Percentiles rank a stretch among this genome's conserved stretches.
Conservation (phyloP, 2,797 vertebrate genomes). For the Melanogrammus aeglefinus region DNA sequence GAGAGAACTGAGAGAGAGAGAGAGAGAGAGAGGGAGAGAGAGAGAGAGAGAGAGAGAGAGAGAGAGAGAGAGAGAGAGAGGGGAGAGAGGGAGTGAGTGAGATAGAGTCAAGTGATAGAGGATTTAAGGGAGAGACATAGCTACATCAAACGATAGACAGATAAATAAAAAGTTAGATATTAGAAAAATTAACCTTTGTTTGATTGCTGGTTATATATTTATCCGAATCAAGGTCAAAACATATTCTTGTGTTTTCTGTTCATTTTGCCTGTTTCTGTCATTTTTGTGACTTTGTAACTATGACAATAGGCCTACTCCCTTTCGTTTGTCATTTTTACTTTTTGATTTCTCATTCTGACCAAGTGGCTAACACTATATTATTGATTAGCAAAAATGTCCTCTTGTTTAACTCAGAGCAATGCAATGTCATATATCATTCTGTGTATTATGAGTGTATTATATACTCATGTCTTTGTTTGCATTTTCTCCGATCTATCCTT, state of each 20-base stretch:
- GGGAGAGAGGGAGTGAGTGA: neutral
- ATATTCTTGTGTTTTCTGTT: neutral
- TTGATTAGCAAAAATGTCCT: conserved; percentile 49
- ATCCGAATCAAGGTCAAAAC: neutral
- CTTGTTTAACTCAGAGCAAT: conserved; percentile 51
- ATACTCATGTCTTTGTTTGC: neutral
- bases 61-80: neutral
- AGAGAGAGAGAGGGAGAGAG: neutral
- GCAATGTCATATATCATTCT: conserved; percentile 51
- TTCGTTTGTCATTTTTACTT: conserved; percentile 12
- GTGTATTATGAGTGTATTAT: conserved; percentile 4
- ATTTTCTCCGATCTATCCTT: conserved; percentile 24
- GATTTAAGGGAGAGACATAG: conserved; percentile 6
- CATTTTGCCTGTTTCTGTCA: neutral
- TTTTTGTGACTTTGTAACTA: neutral
- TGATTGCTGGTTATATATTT: neutral
- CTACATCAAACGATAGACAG: conserved; percentile 30
- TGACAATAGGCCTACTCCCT: neutral
- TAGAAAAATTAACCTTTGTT: neutral
- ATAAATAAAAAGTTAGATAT: conserved; percentile 7
- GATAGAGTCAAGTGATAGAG: too few species aligned
- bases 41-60: neutral
- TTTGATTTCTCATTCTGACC: conserved; percentile 29
- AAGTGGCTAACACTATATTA: conserved; percentile 30
- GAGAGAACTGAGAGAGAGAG: neutral